Percentiles rank a stretch among this genome's conserved stretches.
Evolutionary conservation across 2,888 invertebrate species (phyloP).

Genomic region (Sesia apiformis): DNA sequence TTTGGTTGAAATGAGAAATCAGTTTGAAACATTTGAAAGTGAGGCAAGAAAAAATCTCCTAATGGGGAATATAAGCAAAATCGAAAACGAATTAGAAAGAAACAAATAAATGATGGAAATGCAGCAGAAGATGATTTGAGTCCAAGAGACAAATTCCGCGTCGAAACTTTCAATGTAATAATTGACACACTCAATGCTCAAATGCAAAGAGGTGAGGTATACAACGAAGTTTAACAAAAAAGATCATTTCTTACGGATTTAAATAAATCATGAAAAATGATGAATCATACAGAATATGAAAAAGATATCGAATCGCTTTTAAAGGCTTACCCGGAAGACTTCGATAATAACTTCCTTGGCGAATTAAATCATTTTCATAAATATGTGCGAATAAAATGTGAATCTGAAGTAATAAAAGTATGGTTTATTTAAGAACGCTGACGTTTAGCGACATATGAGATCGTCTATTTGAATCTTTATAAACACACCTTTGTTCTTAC

Average conservation of each 20-base stretch:
- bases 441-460: no score
- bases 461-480: no score
- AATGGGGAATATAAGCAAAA: not conserved
- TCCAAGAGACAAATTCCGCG: not conserved
- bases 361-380: slow-evolving; percentile 4
- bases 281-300: slow-evolving; percentile 1
- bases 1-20: not conserved
- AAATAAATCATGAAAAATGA: not conserved
- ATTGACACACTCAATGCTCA: slow-evolving; percentile 4
- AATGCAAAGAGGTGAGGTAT: slow-evolving; percentile 7
- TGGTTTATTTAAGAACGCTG: no score
- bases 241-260: slow-evolving; percentile 5
- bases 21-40: not conserved
- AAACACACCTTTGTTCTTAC: no score
- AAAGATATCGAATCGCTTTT: not conserved
- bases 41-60: not conserved
- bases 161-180: not conserved
- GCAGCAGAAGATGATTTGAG: not conserved
- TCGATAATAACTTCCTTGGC: slow-evolving; percentile 1
- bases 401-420: not conserved
- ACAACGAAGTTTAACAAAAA: slow-evolving; percentile 8
- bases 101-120: not conserved
- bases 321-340: slow-evolving; percentile 1
- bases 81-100: not conserved
- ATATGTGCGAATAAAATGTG: slow-evolving; percentile 1